phyloP scores from a whole-genome alignment of 1,140 invertebrate genomes.

The Pygmarrhopalites habei region DNA sequence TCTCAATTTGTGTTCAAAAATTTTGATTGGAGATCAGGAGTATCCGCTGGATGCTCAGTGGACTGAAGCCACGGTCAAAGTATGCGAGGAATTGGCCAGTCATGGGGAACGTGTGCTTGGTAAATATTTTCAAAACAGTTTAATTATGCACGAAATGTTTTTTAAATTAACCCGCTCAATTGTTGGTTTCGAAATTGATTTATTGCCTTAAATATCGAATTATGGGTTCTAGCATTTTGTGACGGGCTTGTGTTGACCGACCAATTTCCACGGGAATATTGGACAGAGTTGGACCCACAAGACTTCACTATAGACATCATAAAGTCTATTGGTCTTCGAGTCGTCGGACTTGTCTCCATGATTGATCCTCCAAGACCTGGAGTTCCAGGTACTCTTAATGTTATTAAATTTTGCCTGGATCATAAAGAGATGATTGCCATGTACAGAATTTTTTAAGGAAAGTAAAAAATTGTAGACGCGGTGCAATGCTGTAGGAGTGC shows the following conservation, averaged over 20 bases:
- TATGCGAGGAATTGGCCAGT: slow-evolving; percentile 59
- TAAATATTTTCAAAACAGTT: not conserved
- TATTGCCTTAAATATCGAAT: too few species aligned
- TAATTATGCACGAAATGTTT: not conserved
- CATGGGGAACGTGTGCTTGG: slow-evolving; percentile 58
- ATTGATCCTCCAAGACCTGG: slow-evolving; percentile 42
- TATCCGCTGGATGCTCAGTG: slow-evolving; percentile 50
- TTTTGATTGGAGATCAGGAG: slow-evolving; percentile 54
- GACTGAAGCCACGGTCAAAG: slow-evolving; percentile 54
- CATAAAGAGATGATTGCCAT: too few species aligned
- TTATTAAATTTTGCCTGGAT: too few species aligned
- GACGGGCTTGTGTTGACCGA: slow-evolving; percentile 49
- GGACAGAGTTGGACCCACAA: slow-evolving; percentile 52
- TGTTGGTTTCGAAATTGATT: too few species aligned
- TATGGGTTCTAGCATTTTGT: slow-evolving; percentile 55
- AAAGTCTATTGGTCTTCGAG: slow-evolving; percentile 43
- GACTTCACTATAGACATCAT: slow-evolving; percentile 57
- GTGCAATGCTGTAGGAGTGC: slow-evolving; percentile 1
- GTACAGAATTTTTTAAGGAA: too few species aligned
- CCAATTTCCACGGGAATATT: slow-evolving; percentile 51
- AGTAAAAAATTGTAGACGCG: too few species aligned
- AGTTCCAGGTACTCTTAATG: too few species aligned
- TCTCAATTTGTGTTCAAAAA: too few species aligned
- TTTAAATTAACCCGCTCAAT: not conserved
- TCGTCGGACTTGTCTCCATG: slow-evolving; percentile 47